Base-by-base conservation (phyloP, 1,140 invertebrate species). In the Diprion similis region DNA sequence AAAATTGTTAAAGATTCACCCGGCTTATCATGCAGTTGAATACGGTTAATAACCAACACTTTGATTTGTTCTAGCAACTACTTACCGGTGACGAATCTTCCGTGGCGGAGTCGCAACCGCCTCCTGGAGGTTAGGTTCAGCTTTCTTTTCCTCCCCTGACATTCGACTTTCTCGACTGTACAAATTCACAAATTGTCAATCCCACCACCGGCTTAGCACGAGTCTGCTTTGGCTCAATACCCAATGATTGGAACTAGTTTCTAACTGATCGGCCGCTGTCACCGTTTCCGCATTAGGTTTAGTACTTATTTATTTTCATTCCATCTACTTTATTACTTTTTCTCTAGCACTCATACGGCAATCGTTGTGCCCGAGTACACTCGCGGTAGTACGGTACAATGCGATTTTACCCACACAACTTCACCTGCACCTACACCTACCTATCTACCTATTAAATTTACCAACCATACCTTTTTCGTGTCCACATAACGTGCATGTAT, bases 61-160 rank as follows among this genome's bases (percentile, higher is more conserved):
- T 13, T 37, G 10, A 18, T n/a, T 24, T 8, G 24, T 68, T 68
- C 48, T 0, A 73, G 45, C 15, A 59, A 18, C 66, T 46, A 79
- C 85, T 86, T 71, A 87, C 86, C 86, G 85, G 81, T 87, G 86
- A 80, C 86, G 85, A 78, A 87, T 87, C 74, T 83, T 87, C 45
- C 86, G 85, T 76, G 80, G 82, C 67, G 81, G 80, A 71, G 81
- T 77, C 67, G 78, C 11, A 68, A 18, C 75, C 24, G 75, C 81
- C 80, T 80, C 77, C 73, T 79, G 77, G 81, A 87, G 85, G 84
- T 87, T 87, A 85, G 82, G 77, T 78, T 81, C 77, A 68, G 72
- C 71, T 72, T 75, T 80, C 37, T 67, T 68, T 74, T 84, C 80
- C 66, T 80, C 80, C 72, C 82, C 84, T 81, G 85, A 79, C 86